Percentiles rank a stretch among this genome's conserved stretches.
Evolutionary conservation across 1,140 invertebrate species (phyloP).

Genomic region (Vanessa atalanta): DNA sequence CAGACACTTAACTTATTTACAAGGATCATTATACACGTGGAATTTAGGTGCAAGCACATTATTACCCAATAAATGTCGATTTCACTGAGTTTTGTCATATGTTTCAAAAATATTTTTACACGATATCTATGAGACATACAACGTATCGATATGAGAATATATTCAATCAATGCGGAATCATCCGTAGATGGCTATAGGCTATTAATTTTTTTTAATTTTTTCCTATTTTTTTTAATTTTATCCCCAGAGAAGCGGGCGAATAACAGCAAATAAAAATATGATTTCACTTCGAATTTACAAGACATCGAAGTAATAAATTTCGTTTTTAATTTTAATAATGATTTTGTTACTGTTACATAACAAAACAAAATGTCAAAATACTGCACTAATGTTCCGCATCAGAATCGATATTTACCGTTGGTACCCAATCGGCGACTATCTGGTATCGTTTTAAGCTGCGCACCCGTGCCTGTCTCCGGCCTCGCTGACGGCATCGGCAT

Average conservation of each 20-base stretch:
- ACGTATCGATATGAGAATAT: no score
- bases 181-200: no score
- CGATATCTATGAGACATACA: no score
- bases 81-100: neutral
- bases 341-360: neutral
- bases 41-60: conserved; percentile 9
- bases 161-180: no score
- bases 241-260: no score
- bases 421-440: conserved; percentile 5
- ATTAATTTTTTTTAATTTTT: no score
- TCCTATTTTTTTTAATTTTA: no score
- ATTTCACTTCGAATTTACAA: neutral
- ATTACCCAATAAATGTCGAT: neutral
- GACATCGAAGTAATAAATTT: neutral
- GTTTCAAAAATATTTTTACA: neutral
- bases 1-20: conserved; percentile 12
- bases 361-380: neutral
- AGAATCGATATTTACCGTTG: conserved; percentile 20
- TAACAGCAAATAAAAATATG: neutral
- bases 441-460: conserved; percentile 8
- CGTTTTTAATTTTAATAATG: neutral
- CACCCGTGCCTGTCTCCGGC: conserved; percentile 52
- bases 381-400: conserved; percentile 9
- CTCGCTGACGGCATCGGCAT: conserved; percentile 39
- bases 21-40: conserved; percentile 26